Conservation (phyloP, 2,797 vertebrate species). For the Mus minutoides region DNA sequence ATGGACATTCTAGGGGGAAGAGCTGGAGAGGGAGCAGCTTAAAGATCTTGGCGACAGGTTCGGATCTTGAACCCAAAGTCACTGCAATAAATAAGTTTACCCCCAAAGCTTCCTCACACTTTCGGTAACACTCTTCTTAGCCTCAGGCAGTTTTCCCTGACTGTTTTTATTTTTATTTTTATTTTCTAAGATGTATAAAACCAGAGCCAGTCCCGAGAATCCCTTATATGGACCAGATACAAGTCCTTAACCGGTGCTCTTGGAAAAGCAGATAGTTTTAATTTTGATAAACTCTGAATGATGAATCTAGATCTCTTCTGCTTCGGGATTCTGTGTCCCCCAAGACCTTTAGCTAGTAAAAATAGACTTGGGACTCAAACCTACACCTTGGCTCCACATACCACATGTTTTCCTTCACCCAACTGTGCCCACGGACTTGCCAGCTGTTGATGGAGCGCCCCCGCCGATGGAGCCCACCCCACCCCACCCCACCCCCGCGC, state of each 20-base stretch:
- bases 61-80: neutral
- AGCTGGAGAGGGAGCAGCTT: neutral
- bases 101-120: rapidly evolving
- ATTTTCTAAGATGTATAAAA: neutral
- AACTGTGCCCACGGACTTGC: neutral
- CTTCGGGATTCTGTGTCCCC: neutral
- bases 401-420: neutral
- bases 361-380: neutral
- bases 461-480: neutral
- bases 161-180: neutral
- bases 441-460: neutral
- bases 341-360: neutral
- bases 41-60: neutral
- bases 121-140: neutral
- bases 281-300: neutral
- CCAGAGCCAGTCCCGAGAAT: neutral
- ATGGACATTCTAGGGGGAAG: neutral
- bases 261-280: neutral
- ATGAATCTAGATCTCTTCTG: neutral
- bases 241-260: neutral
- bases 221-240: neutral
- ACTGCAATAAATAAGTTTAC: too few species aligned
- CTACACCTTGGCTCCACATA: neutral
- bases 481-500: too few species aligned
- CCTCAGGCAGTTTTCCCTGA: neutral